Evolutionary conservation across 2,113 vertebrate genomes (phyloP).

Genomic region (Amblyornis subalaris): DNA sequence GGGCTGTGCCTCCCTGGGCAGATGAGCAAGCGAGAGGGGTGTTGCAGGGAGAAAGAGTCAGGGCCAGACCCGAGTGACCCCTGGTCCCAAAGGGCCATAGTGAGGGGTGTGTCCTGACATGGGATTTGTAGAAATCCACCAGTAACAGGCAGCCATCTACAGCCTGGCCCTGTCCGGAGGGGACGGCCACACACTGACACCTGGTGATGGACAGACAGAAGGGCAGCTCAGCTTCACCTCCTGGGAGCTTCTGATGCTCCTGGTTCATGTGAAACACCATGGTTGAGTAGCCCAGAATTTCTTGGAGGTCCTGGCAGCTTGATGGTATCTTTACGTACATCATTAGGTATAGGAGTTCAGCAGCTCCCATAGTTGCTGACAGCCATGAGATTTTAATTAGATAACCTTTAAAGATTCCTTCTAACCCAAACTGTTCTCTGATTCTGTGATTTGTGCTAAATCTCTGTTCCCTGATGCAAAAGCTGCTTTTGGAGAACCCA

Average conservation of each 20-base stretch:
- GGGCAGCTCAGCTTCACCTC: background rate
- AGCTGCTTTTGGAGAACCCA: background rate
- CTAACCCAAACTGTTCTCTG: background rate
- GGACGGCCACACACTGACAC: slow-evolving; percentile 36
- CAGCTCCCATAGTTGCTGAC: background rate
- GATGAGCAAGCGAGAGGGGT: background rate
- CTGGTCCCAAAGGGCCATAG: background rate
- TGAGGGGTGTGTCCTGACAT: background rate
- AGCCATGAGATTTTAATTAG: background rate
- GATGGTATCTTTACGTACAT: background rate
- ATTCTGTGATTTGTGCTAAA: background rate
- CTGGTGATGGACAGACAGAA: slow-evolving; percentile 35
- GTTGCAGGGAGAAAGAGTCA: background rate
- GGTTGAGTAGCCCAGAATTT: background rate
- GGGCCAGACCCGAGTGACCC: background rate
- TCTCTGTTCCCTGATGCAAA: background rate
- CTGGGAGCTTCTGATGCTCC: background rate
- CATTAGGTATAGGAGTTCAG: background rate
- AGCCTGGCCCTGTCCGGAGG: background rate
- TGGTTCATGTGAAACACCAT: background rate
- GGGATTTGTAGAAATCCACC: background rate
- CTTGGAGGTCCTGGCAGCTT: background rate
- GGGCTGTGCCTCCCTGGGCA: background rate
- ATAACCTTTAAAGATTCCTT: background rate
- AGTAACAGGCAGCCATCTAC: background rate